phyloP scores from a whole-genome alignment of 2,888 invertebrate species.

The Torymus tubicola region DNA sequence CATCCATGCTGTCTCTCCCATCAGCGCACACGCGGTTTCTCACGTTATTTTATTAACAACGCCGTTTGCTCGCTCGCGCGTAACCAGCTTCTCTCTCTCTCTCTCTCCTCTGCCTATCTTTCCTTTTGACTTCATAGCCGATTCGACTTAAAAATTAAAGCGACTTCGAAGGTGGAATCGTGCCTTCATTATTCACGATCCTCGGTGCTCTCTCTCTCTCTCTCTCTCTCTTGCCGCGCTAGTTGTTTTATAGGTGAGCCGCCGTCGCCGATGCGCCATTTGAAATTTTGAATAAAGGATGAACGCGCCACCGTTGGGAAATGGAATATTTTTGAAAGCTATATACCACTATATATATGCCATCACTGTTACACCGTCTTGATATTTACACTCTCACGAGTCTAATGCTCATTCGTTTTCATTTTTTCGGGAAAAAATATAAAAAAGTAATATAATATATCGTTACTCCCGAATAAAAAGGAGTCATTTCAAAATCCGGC shows the following conservation, averaged over 20 bases:
- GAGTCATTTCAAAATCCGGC: too few species aligned
- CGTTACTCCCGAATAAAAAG: too few species aligned
- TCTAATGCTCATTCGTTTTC: too few species aligned
- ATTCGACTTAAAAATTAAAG: constrained; percentile 36
- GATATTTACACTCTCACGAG: too few species aligned
- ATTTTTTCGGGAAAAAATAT: too few species aligned
- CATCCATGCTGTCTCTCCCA: background rate
- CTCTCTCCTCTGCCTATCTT: too few species aligned
- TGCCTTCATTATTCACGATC: constrained; percentile 15
- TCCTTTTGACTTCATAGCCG: constrained; percentile 17
- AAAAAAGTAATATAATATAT: too few species aligned
- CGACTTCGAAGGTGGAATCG: constrained; percentile 3
- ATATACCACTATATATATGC: too few species aligned
- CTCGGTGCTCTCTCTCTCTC: too few species aligned
- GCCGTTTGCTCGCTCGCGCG: background rate
- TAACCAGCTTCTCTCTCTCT: too few species aligned
- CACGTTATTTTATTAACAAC: constrained; percentile 30
- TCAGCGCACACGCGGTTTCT: background rate
- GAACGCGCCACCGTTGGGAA: background rate
- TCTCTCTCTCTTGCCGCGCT: background rate
- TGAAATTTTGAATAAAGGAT: constrained; percentile 8
- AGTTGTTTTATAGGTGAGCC: constrained; percentile 3
- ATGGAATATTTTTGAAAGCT: too few species aligned
- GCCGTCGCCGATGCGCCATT: constrained; percentile 7
- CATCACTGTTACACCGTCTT: too few species aligned